Conservation (phyloP, 2,113 vertebrate species). For the Pangasianodon gigas region DNA sequence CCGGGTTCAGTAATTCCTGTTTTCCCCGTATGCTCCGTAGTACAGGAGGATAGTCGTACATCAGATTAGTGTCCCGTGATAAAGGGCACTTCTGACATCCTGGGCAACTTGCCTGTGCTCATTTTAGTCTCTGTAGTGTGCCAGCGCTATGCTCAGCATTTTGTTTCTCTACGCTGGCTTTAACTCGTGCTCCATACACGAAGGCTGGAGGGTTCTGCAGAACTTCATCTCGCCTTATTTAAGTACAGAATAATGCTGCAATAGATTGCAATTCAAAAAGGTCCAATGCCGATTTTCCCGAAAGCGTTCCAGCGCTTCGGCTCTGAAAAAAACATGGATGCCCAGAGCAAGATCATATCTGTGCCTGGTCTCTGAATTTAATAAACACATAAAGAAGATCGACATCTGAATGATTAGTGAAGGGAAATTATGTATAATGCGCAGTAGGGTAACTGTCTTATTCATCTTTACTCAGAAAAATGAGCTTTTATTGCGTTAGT, state of each 20-base stretch:
- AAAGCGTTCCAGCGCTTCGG: not conserved
- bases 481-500: too few relatives aligned
- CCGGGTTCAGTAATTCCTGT: not conserved
- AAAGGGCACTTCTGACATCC: constrained; percentile 25
- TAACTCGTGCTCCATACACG: not conserved
- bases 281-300: not conserved
- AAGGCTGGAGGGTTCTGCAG: not conserved
- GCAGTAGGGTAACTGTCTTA: not conserved
- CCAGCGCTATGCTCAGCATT: constrained; percentile 37
- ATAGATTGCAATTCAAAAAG: not conserved
- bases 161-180: constrained; percentile 32
- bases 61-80: not conserved
- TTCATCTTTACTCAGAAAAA: too few relatives aligned
- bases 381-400: not conserved
- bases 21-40: not conserved
- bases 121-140: constrained; percentile 12
- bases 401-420: not conserved
- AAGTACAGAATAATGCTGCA: not conserved
- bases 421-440: not conserved
- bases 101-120: constrained; percentile 30
- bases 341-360: not conserved
- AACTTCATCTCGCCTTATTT: not conserved
- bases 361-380: not conserved
- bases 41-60: not conserved
- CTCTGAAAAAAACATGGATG: not conserved